Evolutionary conservation across 2,888 invertebrate species (phyloP).

Genomic region (Dyspetes luteomarginatus): DNA sequence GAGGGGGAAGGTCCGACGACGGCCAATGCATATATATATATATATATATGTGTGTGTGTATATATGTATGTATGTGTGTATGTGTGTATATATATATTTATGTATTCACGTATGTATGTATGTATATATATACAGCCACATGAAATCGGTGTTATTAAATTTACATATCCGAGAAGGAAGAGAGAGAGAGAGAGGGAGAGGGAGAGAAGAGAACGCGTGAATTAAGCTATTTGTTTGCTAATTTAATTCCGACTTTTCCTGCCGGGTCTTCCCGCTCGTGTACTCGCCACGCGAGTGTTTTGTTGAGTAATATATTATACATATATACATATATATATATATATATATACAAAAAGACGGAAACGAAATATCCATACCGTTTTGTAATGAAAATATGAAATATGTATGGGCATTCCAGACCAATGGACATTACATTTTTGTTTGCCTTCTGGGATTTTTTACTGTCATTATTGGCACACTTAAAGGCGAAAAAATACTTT

Average conservation of each 20-base stretch:
- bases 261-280: conserved; percentile 45
- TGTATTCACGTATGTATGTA: too few species aligned
- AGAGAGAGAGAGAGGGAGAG: conserved; percentile 27
- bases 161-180: conserved; percentile 73
- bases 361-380: background rate
- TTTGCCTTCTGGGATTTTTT: too few species aligned
- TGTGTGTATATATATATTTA: too few species aligned
- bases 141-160: conserved; percentile 75
- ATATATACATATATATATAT: background rate
- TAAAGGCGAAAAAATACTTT: too few species aligned
- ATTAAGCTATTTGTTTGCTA: conserved; percentile 70
- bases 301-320: background rate
- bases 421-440: too few species aligned
- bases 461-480: too few species aligned
- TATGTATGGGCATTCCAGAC: too few species aligned
- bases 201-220: conserved; percentile 60
- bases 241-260: conserved; percentile 64
- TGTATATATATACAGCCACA: conserved; percentile 46
- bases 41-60: too few species aligned
- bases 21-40: background rate
- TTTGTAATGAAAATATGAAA: too few species aligned
- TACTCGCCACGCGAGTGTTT: background rate
- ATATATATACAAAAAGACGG: background rate
- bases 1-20: background rate
- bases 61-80: too few species aligned